A percentile compares a stretch with the other conserved stretches of the same genome.
Conservation (phyloP, 2,888 invertebrate genomes). For the Orchesella flavescens region DNA sequence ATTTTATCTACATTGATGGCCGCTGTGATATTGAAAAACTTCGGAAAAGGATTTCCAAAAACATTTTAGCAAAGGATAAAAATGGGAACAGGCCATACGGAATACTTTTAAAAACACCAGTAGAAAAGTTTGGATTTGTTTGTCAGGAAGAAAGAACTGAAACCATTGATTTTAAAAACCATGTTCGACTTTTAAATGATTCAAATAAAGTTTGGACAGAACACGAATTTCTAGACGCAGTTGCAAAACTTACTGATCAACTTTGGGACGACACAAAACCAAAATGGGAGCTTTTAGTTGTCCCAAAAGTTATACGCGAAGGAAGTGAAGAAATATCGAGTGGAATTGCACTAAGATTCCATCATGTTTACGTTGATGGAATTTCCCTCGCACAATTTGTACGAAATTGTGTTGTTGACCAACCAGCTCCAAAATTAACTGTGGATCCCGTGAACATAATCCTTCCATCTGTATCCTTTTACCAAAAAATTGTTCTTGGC, state of each 20-base stretch:
- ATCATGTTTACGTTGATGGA: no score
- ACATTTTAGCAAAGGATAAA: no score
- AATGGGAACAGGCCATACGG: no score
- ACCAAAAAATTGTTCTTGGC: no score
- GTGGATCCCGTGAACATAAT: not conserved
- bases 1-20: no score
- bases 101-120: no score
- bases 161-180: not conserved
- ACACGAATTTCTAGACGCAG: not conserved
- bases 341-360: no score
- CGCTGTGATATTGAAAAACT: no score
- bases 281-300: not conserved
- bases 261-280: not conserved
- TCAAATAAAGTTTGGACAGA: not conserved
- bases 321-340: not conserved
- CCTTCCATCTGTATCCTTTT: not conserved
- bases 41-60: no score
- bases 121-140: no score
- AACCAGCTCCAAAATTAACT: not conserved
- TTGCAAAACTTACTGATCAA: not conserved
- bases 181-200: not conserved
- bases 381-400: not conserved
- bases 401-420: no score
- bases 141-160: not conserved
- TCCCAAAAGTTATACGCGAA: not conserved